Evolutionary conservation across 2,113 vertebrate species (phyloP).

Genomic region (Gambusia affinis): DNA sequence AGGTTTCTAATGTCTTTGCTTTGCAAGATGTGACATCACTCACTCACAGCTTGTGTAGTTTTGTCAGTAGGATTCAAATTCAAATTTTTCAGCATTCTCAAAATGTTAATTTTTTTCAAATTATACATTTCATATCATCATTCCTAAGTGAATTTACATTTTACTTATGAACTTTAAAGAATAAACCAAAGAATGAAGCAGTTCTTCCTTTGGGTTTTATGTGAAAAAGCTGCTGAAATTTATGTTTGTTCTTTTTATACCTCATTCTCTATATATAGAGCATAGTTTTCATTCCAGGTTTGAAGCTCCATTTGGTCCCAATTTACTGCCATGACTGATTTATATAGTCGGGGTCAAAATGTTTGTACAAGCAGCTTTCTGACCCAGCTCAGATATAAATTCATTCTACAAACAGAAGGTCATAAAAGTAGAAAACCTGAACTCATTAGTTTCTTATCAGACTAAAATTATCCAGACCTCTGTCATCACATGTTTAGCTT

Average conservation of each 20-base stretch:
- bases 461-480: no score
- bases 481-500: no score
- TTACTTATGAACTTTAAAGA: neutral
- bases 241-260: neutral
- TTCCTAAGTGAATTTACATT: neutral
- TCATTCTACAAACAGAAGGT: slow-evolving; percentile 9
- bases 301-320: slow-evolving; percentile 30
- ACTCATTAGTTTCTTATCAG: no score
- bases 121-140: neutral
- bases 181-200: no score
- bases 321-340: slow-evolving; percentile 56
- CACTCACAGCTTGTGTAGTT: neutral
- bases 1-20: slow-evolving; percentile 22
- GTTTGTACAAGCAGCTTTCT: slow-evolving; percentile 27
- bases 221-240: neutral
- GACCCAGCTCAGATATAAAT: neutral
- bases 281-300: slow-evolving; percentile 26
- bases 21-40: slow-evolving; percentile 4
- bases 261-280: neutral
- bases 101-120: neutral
- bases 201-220: no score
- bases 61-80: neutral
- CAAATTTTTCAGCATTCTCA: neutral
- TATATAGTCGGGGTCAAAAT: slow-evolving; percentile 9
- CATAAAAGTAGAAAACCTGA: no score